Conservation (phyloP, 2,888 invertebrate species). For the Eupithecia vulgata region DNA sequence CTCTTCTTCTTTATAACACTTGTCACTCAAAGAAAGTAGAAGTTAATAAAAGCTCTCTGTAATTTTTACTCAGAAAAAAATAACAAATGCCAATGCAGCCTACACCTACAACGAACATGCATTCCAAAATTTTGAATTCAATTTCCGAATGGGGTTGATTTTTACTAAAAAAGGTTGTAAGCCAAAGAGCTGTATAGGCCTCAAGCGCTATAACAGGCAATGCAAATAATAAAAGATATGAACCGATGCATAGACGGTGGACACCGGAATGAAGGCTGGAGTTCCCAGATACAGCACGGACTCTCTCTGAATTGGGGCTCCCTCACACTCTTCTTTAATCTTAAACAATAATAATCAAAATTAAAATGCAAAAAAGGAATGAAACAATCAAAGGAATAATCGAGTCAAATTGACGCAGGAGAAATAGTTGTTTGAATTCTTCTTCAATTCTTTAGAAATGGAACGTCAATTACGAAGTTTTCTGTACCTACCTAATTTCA, state of each 20-base stretch:
- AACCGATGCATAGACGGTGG: conserved; percentile 37
- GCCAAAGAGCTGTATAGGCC: conserved; percentile 35
- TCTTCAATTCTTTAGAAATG: neutral
- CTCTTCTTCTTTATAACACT: neutral
- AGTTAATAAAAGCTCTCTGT: neutral
- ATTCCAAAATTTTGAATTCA: conserved; percentile 19
- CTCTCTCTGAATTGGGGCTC: conserved; percentile 25
- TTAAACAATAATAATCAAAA: conserved; percentile 36
- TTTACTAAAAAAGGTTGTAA: conserved; percentile 16
- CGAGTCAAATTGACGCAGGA: neutral
- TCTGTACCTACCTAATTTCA: neutral
- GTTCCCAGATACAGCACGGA: conserved; percentile 36
- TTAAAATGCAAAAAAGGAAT: conserved; percentile 19
- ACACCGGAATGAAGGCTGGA: conserved; percentile 32
- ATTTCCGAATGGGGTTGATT: conserved; percentile 14
- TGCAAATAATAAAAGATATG: conserved; percentile 38
- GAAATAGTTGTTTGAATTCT: neutral
- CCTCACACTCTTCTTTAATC: conserved; percentile 36
- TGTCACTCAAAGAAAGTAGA: conserved; percentile 8
- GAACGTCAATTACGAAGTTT: neutral
- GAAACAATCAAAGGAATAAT: neutral
- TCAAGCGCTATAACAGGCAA: conserved; percentile 33
- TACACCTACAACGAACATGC: conserved; percentile 21
- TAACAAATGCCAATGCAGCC: neutral
- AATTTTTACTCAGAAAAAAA: neutral